Evolutionary conservation across 2,113 vertebrate species (phyloP).

Genomic region (Campylomormyrus tamandua): DNA sequence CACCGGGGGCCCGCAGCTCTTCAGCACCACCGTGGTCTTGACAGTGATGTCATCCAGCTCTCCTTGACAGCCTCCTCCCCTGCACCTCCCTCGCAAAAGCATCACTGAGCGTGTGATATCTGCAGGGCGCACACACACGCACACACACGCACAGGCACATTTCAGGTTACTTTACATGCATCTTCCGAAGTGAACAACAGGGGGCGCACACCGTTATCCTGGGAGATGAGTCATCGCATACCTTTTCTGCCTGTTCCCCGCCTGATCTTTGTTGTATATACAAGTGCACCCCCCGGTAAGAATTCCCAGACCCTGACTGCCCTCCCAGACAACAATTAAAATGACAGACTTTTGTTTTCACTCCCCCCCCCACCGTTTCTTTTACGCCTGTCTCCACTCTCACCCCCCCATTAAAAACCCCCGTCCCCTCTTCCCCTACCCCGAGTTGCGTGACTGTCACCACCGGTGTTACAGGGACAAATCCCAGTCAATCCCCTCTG

Average conservation of each 20-base stretch:
- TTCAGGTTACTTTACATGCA: neutral
- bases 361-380: neutral
- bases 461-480: no score
- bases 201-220: neutral
- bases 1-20: neutral
- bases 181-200: neutral
- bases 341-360: neutral
- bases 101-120: conserved; percentile 80
- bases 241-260: neutral
- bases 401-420: no score
- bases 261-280: neutral
- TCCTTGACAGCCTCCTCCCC: neutral
- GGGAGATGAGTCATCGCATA: neutral
- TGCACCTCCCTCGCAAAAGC: conserved; percentile 67
- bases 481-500: no score
- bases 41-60: neutral
- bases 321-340: neutral
- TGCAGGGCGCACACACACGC: conserved; percentile 31
- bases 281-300: neutral
- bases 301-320: neutral
- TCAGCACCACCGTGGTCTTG: neutral
- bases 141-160: neutral
- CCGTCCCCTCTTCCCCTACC: no score
- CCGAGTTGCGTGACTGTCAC: no score
- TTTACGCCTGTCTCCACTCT: neutral